These are phyloP conservation scores for Cossypha niveicapilla DNA, from an alignment of 2,797 vertebrate species.

Conservation along the genomic window DNA sequence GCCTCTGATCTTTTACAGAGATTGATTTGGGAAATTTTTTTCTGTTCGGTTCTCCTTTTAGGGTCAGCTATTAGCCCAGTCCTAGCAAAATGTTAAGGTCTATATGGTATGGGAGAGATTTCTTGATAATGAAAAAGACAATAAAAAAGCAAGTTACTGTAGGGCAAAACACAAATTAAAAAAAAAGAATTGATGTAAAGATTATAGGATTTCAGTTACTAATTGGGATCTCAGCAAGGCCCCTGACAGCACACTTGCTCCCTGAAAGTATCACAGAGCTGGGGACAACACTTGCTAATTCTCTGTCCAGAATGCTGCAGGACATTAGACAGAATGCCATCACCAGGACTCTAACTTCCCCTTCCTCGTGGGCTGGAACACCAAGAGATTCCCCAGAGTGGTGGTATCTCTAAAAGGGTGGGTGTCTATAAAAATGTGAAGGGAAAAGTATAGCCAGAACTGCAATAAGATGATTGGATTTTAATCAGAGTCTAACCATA, in stretches of 20 bases:
- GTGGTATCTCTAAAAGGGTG: not conserved
- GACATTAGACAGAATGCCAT: not conserved
- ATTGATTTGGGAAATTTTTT: not conserved
- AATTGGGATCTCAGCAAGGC: not conserved
- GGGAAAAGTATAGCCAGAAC: not conserved
- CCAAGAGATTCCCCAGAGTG: not conserved
- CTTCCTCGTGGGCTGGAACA: not conserved
- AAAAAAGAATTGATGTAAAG: not conserved
- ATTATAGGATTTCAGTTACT: not conserved
- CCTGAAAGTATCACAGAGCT: not conserved
- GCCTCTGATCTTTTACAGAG: not conserved
- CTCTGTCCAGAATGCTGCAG: not conserved
- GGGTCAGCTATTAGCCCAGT: not conserved
- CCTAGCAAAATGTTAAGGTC: not conserved
- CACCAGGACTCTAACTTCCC: not conserved
- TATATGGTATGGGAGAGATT: not conserved
- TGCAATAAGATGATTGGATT: not conserved
- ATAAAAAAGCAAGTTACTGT: not conserved
- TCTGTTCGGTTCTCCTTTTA: not conserved
- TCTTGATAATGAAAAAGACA: not conserved
- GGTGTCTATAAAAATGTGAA: not conserved
- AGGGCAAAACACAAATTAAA: not conserved
- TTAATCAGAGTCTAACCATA: not conserved
- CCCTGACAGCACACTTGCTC: not conserved
- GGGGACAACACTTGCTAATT: not conserved